Base-by-base conservation (phyloP, 1,140 invertebrate species). In the Drosophila ananassae region DNA sequence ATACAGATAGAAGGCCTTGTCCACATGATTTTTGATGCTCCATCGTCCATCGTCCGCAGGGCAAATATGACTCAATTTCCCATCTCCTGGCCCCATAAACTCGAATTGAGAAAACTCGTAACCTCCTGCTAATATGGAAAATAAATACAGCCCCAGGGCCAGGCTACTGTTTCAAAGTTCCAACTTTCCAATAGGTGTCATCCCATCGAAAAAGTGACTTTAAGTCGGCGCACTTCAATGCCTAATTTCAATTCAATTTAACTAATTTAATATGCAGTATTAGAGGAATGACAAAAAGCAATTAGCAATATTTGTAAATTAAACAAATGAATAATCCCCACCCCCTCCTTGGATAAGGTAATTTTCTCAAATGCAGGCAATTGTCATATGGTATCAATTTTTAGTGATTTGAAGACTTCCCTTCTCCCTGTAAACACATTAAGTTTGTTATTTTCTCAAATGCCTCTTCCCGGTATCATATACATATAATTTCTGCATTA, bases 291-390 rank as follows among this genome's bases (percentile, higher is more conserved):
- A 80, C 78, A 69, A 74, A 83, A 66, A 56, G 61, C 76, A 83
- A 84, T 83, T 84, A 83, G 75, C 46, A 51, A 51, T 53, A 47
- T 71, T 71, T 75, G 69, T 61, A 82, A 82, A 79, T 71, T 64
- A 75, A 83, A 69, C 60, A 72, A 72, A 60, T 44, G 7, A 46
- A 48, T 52, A 28, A 37, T n/a, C 4, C 12, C 12, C 34, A 2
- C 12, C 4, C 34, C 3, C 34, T 37, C 2, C 32, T 34, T 34
- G 0, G 10, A 10, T 3, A 10, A 37, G 34, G 10, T 37, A 37
- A n/a, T n/a, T 37, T 37, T n/a, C 34, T 37, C 12, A 37, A 12
- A 2, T 37, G 3, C 12, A 12, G 12, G 66, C 58, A 71, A 55
- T 39, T 46, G 61, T 50, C 57, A 75, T 59, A 66, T 41, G 54